A percentile compares a stretch with the other conserved stretches of the same genome.
Evolutionary conservation across 2,888 invertebrate species (phyloP).

Genomic region (Ornithoptera priamus): DNA sequence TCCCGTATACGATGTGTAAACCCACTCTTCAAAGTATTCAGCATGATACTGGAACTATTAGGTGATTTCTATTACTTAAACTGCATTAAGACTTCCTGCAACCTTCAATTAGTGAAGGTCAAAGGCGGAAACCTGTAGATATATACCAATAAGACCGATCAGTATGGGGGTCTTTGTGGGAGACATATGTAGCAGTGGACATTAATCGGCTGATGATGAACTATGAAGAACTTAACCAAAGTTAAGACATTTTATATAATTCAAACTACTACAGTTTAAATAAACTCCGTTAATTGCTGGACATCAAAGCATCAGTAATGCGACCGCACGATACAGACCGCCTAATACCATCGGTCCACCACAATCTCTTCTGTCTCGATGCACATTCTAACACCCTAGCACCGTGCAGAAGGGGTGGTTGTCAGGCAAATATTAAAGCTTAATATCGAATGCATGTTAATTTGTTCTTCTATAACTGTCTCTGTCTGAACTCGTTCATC

Average conservation of each 20-base stretch:
- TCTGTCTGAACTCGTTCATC: too few relatives aligned
- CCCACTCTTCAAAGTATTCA: too few relatives aligned
- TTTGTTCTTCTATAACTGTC: too few relatives aligned
- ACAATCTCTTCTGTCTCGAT: conserved; percentile 10
- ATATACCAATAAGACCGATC: too few relatives aligned
- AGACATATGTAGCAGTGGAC: too few relatives aligned
- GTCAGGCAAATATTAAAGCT: neutral
- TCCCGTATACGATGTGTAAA: too few relatives aligned
- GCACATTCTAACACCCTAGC: neutral
- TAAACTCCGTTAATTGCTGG: neutral
- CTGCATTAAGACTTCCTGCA: too few relatives aligned
- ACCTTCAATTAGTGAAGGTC: too few relatives aligned
- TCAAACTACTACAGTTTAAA: neutral
- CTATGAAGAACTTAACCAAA: neutral
- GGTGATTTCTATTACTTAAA: too few relatives aligned
- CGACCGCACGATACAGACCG: neutral
- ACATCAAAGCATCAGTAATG: neutral
- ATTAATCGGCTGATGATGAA: neutral
- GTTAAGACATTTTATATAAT: neutral
- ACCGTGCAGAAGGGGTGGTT: neutral
- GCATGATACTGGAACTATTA: too few relatives aligned
- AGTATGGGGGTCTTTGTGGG: too few relatives aligned
- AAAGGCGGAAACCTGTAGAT: too few relatives aligned
- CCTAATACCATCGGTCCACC: conserved; percentile 4
- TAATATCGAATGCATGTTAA: neutral